phyloP scores from a whole-genome alignment of 2,113 vertebrate species.

The Pristiophorus japonicus region DNA sequence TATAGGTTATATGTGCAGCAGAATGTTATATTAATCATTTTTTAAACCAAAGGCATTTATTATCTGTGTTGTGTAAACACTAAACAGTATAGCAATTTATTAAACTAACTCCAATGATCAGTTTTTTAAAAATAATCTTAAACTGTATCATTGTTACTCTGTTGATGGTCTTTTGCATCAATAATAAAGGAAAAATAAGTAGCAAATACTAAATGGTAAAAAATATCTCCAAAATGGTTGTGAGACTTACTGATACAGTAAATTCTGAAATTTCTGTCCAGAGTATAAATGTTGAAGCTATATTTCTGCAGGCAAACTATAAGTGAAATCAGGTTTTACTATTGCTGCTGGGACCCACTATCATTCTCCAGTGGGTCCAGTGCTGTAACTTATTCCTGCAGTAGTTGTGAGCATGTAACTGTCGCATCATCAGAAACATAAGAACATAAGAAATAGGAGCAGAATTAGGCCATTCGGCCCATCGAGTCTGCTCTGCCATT shows the following conservation, averaged over 20 bases:
- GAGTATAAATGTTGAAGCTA: background rate
- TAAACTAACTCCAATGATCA: background rate
- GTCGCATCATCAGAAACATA: background rate
- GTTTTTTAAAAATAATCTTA: background rate
- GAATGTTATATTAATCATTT: background rate
- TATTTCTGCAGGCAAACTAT: background rate
- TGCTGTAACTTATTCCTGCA: background rate
- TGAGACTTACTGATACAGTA: background rate
- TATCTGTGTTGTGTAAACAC: background rate
- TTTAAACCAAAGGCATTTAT: background rate
- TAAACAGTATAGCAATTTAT: background rate
- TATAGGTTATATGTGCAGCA: background rate
- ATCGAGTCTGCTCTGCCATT: too few relatives aligned
- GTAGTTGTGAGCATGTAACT: background rate
- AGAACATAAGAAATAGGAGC: too few relatives aligned
- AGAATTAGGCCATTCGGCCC: too few relatives aligned
- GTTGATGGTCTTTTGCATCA: background rate
- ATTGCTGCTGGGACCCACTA: background rate
- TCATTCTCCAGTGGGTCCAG: background rate
- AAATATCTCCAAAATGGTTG: background rate
- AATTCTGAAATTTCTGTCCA: background rate
- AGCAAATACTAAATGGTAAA: background rate
- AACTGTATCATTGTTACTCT: background rate
- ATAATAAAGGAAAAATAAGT: background rate
- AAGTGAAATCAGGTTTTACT: conserved; percentile 3